Conservation (phyloP, 2,888 invertebrate genomes). For the Thymelicus acteon region DNA sequence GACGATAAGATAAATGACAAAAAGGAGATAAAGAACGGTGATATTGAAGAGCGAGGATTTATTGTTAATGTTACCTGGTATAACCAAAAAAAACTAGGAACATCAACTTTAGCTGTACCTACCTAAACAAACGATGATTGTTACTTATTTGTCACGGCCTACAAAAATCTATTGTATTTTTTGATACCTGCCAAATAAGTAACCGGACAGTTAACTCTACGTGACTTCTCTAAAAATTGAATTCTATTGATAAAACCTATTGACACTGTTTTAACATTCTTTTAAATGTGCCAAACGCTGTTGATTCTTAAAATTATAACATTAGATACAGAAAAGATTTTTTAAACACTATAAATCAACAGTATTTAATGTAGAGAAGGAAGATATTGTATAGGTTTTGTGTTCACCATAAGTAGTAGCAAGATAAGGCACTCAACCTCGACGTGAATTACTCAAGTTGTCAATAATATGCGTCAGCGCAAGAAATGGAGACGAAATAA, state of each 20-base stretch:
- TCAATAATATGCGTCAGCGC: conserved; percentile 59
- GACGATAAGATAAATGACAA: conserved; percentile 47
- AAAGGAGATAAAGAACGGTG: conserved; percentile 40
- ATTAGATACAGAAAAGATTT: no score
- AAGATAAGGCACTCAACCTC: conserved; percentile 65
- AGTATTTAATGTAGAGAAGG: conserved; percentile 1
- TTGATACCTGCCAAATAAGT: conserved; percentile 1
- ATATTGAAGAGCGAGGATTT: conserved; percentile 23
- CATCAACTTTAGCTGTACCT: not conserved
- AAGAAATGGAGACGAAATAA: conserved; percentile 56
- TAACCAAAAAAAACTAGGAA: not conserved
- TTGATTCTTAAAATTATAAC: no score
- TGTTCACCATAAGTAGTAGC: conserved; percentile 45
- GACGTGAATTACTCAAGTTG: conserved; percentile 59
- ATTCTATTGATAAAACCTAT: not conserved
- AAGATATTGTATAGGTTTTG: conserved; percentile 11
- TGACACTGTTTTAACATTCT: not conserved
- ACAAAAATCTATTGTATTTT: not conserved
- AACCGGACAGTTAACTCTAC: not conserved
- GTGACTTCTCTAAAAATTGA: not conserved
- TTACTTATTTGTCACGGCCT: not conserved
- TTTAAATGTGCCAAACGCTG: no score
- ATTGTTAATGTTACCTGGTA: conserved; percentile 3
- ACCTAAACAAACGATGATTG: not conserved
- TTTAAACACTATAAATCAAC: not conserved